Evolutionary conservation across 2,888 invertebrate genomes (phyloP).

Genomic region (Sphaerophoria rueppellii): DNA sequence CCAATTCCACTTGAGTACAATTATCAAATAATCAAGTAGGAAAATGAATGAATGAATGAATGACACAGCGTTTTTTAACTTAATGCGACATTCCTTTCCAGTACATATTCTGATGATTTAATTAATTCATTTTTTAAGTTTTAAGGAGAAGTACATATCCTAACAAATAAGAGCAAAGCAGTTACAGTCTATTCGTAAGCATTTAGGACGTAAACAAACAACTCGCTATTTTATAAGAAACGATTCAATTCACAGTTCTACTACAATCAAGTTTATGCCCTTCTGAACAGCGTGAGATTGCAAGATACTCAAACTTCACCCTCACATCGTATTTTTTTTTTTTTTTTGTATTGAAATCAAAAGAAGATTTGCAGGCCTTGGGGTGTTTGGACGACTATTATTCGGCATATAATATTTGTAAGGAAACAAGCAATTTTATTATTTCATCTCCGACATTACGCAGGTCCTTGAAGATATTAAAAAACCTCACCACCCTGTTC

Average conservation of each 20-base stretch:
- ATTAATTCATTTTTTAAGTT: no score
- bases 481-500: slow-evolving; percentile 68
- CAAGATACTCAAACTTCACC: slow-evolving; percentile 37
- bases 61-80: no score
- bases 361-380: slow-evolving; percentile 63
- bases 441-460: slow-evolving; percentile 70
- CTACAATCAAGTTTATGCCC: slow-evolving; percentile 45
- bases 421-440: slow-evolving; percentile 65
- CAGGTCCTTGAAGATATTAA: slow-evolving; percentile 73
- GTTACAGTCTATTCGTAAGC: no score
- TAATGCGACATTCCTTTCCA: no score
- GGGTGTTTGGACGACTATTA: slow-evolving; percentile 66
- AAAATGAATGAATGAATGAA: no score
- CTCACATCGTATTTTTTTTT: slow-evolving; percentile 28
- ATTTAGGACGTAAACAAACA: no score
- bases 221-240: background rate
- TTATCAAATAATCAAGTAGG: no score
- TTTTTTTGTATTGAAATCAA: slow-evolving; percentile 58
- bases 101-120: no score
- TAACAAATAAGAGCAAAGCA: no score
- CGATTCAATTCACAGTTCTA: background rate
- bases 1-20: no score
- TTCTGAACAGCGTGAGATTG: slow-evolving; percentile 65
- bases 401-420: slow-evolving; percentile 59
- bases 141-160: no score